phyloP scores from a whole-genome alignment of 2,113 vertebrate genomes.

The Leptocoma aspasia region DNA sequence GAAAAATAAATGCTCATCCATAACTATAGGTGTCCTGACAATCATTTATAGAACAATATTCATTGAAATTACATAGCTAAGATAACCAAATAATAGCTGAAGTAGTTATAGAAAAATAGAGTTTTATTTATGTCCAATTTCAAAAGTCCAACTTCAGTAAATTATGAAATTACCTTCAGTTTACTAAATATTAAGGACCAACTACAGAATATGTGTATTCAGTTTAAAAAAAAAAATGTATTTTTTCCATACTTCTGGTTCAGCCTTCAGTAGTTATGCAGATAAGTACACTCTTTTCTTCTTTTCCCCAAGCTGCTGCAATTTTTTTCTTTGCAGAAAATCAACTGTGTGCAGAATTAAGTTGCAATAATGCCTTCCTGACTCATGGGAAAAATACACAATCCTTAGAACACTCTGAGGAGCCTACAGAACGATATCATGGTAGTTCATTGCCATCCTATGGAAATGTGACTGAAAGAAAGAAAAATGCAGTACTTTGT shows the following conservation, averaged over 20 bases:
- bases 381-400: not conserved
- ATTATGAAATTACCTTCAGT: not conserved
- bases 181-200: not conserved
- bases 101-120: not conserved
- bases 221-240: not conserved
- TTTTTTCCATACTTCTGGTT: not conserved
- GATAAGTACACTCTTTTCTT: not conserved
- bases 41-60: not conserved
- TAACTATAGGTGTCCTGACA: not conserved
- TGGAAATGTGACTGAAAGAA: slow-evolving; percentile 52
- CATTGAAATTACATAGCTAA: not conserved
- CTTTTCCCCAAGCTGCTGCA: not conserved
- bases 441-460: not conserved
- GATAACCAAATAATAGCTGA: not conserved
- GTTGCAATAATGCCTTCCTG: not conserved
- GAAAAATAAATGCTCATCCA: not conserved
- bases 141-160: not conserved
- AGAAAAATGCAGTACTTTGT: not conserved
- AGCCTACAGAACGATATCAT: not conserved
- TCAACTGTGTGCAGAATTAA: not conserved
- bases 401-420: not conserved
- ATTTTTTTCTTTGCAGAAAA: slow-evolving; percentile 64
- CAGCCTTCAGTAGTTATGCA: not conserved
- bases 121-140: not conserved
- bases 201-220: not conserved